Evolutionary conservation across 2,888 invertebrate species (phyloP).

Genomic region (Chloromyia formosa): DNA sequence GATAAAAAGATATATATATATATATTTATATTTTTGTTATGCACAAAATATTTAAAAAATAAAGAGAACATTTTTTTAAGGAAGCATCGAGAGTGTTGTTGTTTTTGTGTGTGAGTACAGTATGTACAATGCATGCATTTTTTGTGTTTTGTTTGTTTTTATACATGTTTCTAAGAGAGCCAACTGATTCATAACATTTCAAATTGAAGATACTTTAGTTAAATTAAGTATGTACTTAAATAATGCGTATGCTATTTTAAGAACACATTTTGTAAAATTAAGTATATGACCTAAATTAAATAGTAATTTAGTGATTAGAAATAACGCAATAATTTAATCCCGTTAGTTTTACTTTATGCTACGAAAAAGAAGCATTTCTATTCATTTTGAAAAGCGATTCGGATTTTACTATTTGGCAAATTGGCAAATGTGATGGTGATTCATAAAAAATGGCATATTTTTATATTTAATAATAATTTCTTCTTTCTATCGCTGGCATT

Average conservation of each 20-base stretch:
- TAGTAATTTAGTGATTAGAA: neutral
- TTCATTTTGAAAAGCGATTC: neutral
- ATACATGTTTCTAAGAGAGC: conserved; percentile 16
- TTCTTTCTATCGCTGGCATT: neutral
- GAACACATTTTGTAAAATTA: conserved; percentile 23
- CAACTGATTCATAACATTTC: too few relatives aligned
- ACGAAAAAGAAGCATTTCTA: conserved; percentile 13
- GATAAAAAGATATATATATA: neutral
- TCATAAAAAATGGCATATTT: too few relatives aligned
- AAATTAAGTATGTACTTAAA: too few relatives aligned
- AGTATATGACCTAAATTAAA: neutral
- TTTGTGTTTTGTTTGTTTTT: neutral
- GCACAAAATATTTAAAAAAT: neutral
- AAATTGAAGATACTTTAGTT: too few relatives aligned
- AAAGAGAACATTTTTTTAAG: neutral
- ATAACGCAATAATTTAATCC: conserved; percentile 19
- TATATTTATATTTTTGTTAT: neutral
- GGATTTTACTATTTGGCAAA: conserved; percentile 37
- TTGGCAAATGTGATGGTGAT: conserved; percentile 5
- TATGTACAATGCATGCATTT: neutral
- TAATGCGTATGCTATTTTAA: conserved; percentile 23
- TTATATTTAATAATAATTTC: too few relatives aligned
- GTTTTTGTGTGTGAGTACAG: conserved; percentile 6
- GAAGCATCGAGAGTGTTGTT: conserved; percentile 36
- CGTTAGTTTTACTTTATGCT: too few relatives aligned